phyloP scores from a whole-genome alignment of 2,113 vertebrate species.

The Centropristis striata region DNA sequence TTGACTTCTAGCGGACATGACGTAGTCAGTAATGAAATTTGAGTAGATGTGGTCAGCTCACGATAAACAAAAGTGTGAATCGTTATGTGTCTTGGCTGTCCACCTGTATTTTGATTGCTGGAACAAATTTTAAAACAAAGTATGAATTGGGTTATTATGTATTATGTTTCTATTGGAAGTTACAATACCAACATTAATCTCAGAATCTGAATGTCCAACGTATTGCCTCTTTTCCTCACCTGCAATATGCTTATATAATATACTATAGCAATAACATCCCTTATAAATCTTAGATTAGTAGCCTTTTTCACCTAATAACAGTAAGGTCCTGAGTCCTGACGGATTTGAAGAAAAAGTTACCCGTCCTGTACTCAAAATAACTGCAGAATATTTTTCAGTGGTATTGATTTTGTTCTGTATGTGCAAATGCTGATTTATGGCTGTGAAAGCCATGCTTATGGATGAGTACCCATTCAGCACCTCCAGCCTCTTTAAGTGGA shows the following conservation, averaged over 20 bases:
- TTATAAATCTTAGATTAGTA: background rate
- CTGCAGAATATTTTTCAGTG: constrained; percentile 13
- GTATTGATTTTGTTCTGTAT: constrained; percentile 35
- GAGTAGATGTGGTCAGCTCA: too few relatives aligned
- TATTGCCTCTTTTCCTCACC: background rate
- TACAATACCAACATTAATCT: background rate
- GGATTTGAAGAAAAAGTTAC: constrained; percentile 5
- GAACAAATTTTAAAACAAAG: too few relatives aligned
- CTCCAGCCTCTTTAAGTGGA: constrained; percentile 33
- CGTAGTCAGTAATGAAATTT: too few relatives aligned
- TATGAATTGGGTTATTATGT: too few relatives aligned
- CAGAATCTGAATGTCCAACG: background rate
- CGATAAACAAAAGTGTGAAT: too few relatives aligned
- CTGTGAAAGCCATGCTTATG: constrained; percentile 41
- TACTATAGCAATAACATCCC: background rate
- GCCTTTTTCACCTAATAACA: background rate
- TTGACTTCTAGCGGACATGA: too few relatives aligned
- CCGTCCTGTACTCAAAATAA: constrained; percentile 14
- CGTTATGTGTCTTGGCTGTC: too few relatives aligned
- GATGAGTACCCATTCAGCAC: constrained; percentile 41
- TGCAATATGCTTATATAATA: too few relatives aligned
- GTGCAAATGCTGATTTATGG: constrained; percentile 35
- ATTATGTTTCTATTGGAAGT: background rate
- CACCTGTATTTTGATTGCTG: too few relatives aligned
- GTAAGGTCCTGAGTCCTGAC: background rate